phyloP scores from a whole-genome alignment of 2,797 vertebrate genomes.

The Urocyon cinereoargenteus region DNA sequence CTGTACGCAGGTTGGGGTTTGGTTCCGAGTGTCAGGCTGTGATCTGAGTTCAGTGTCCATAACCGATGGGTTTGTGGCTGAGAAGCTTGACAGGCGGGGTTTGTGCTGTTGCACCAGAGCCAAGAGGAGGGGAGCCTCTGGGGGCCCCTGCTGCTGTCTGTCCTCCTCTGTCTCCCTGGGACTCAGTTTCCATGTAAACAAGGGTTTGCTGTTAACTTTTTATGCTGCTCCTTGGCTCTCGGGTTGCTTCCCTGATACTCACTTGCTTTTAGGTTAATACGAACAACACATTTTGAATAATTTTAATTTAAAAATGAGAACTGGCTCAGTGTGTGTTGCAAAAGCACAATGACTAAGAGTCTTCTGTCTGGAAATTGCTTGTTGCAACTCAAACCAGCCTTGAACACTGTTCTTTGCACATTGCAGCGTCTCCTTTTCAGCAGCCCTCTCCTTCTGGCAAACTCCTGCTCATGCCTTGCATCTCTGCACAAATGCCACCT shows the following conservation, averaged over 20 bases:
- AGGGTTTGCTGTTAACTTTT: background rate
- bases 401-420: background rate
- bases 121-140: fast-evolving
- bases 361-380: background rate
- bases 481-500: background rate
- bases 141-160: background rate
- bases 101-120: background rate
- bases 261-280: background rate
- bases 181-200: no score
- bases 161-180: no score
- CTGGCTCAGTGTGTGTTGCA: background rate
- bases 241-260: background rate
- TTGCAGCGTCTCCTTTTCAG: background rate
- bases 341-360: background rate
- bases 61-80: fast-evolving
- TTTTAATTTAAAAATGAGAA: background rate
- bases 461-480: background rate
- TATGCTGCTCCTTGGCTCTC: background rate
- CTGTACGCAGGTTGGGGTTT: no score
- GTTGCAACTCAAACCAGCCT: no score
- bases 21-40: background rate
- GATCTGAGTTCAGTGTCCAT: background rate
- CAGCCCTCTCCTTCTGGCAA: background rate
- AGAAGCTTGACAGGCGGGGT: background rate
- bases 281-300: background rate